Base-by-base conservation (phyloP, 1,140 invertebrate species). In the Chironomus tepperi region DNA sequence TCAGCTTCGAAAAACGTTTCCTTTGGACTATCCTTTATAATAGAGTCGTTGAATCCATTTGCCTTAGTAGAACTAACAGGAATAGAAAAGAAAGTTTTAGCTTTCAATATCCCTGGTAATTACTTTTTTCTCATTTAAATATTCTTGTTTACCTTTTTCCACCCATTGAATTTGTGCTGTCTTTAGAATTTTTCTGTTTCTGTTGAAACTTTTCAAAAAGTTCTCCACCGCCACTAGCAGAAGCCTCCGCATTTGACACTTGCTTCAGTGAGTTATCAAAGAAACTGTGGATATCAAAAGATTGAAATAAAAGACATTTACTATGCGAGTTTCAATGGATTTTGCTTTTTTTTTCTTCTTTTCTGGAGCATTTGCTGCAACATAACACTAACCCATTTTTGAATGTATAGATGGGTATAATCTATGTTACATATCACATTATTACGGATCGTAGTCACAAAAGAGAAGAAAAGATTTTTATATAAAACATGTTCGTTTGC, bases 121-220 rank as follows among this genome's bases (percentile, higher is more conserved):
- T 47, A 47, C 8, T 47, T 47, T 47, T 34, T 34, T 5, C 24
- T 5, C 24, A n/a, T n/a, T n/a, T 34, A 34, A 34, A n/a, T n/a
- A n/a, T n/a, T 43, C 42, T 43, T 57, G 65, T 21, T 70, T 70
- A 70, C 65, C 65, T 70, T 70, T 70, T 70, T 70, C 65, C 65
- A 70, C 65, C 65, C 65, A 70, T 70, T 21, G 16, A 21, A 70
- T 21, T 21, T 70, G 65, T 19, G 9, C 19, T 18, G n/a, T 76
- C 75, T 42, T 73, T 72, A 15, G 67, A 70, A 19, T 70, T 12
- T 78, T 78, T 77, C 79, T 83, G 81, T 83, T 80, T 47, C 65
- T 70, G 65, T 86, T 86, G 3, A 85, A 85, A 81, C 85, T 87
- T 77, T 84, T 85, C 75, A 64, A 76, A 76, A n/a, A 76, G 65